Conservation (phyloP, 2,888 invertebrate genomes). For the Euclidia mi region DNA sequence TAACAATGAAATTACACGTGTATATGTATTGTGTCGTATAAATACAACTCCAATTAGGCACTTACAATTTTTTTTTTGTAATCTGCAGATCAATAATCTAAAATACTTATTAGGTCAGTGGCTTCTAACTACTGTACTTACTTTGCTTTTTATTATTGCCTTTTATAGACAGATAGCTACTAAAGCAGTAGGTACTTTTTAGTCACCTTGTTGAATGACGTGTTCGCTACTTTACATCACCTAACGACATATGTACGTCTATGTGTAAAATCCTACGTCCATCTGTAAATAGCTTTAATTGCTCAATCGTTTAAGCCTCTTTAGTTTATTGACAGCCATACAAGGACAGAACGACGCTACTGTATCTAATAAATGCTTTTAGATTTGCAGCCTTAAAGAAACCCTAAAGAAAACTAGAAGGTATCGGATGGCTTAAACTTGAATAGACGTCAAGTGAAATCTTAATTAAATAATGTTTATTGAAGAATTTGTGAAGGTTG, state of each 20-base stretch:
- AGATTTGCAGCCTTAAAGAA: background rate
- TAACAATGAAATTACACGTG: no score
- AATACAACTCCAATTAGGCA: no score
- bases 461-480: no score
- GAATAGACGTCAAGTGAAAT: no score
- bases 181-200: background rate
- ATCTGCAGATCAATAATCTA: no score
- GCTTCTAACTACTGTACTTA: no score
- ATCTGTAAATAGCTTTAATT: constrained; percentile 10
- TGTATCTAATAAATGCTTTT: background rate
- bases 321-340: constrained; percentile 4
- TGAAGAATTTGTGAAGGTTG: no score
- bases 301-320: background rate
- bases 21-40: no score
- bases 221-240: background rate
- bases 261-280: background rate
- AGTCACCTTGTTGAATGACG: background rate
- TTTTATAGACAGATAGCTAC: background rate
- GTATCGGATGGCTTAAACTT: constrained; percentile 9
- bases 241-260: background rate
- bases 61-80: no score
- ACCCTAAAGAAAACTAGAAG: constrained; percentile 4
- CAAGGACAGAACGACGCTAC: background rate
- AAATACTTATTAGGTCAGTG: no score
- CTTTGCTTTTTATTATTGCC: background rate